Evolutionary conservation across 2,888 invertebrate species (phyloP).

Genomic region (Cryptosula pallasiana): DNA sequence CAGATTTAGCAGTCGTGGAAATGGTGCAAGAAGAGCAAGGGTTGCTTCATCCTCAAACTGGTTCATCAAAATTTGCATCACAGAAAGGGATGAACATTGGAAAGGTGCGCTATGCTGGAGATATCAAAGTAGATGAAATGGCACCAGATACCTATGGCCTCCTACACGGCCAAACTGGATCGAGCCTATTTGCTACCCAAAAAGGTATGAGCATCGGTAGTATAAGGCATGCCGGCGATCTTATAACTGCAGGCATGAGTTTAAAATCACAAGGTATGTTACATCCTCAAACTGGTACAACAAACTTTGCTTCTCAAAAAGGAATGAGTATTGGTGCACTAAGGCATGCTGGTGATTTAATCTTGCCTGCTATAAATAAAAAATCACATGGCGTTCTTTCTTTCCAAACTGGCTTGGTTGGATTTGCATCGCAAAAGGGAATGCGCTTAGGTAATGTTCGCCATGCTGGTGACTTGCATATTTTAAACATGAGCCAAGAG

Average conservation of each 20-base stretch:
- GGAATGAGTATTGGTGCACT: neutral
- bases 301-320: constrained; percentile 7
- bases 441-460: neutral
- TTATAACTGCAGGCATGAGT: neutral
- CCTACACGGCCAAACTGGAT: neutral
- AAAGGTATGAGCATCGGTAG: constrained; percentile 17
- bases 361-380: neutral
- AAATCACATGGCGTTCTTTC: neutral
- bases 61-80: neutral
- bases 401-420: neutral
- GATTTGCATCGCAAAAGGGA: constrained; percentile 9
- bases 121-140: neutral
- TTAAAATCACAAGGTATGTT: constrained; percentile 3
- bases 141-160: neutral
- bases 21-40: neutral
- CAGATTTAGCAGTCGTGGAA: neutral
- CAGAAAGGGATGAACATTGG: constrained; percentile 13
- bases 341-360: neutral
- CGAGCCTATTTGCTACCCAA: neutral
- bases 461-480: neutral
- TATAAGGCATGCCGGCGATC: neutral
- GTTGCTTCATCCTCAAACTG: constrained; percentile 6
- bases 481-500: neutral
- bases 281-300: constrained; percentile 3
- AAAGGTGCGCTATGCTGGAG: neutral